Base-by-base conservation (phyloP, 2,113 vertebrate species). In the Paralichthys olivaceus region DNA sequence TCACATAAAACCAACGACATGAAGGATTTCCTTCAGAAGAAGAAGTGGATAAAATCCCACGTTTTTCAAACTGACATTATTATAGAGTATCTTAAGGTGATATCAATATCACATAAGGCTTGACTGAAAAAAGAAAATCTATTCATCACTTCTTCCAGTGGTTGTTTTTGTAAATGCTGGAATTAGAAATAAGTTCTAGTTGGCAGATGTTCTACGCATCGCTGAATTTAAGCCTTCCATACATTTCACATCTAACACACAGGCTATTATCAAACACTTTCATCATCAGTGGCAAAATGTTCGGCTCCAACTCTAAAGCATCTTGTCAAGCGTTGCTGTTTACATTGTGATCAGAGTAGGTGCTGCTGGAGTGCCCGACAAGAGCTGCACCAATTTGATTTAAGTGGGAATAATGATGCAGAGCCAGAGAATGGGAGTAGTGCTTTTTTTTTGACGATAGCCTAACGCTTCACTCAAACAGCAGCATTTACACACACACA, bases 381-480 rank as follows among this genome's bases (percentile, higher is more conserved):
- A 72, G 74, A 80, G 83, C 61, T 3, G 72, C 22, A 1, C 28
- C 74, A 77, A 79, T 85, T 78, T 84, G 37, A 90, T 87, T 86
- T 70, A 82, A 82, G 84, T 79, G 78, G 79, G 69, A 87, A 76
- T 90, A 85, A 89, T 86, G 75, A 90, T 75, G 69, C 69, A 59
- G 29, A 49, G 62, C 72, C 61, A 73, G 56, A 53, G 64, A 78
- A 47, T 19, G 56, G 14, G 75, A 77, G 82, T 53, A 43, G 53
- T 49, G 76, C 12, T 58, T 65, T 69, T 84, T 65, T 65, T 84
- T 60, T 65, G 53, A 68, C 22, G 73, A 49, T 15, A 62, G 55
- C 54, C 72, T 11, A 19, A 47, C 2, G 23, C 69, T 84, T 69
- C 72, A 77, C 37, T 80, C 34, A 28, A 72, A 56, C 65, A 72